phyloP scores from a whole-genome alignment of 2,888 invertebrate species.

The Zaprionus lineosus region DNA sequence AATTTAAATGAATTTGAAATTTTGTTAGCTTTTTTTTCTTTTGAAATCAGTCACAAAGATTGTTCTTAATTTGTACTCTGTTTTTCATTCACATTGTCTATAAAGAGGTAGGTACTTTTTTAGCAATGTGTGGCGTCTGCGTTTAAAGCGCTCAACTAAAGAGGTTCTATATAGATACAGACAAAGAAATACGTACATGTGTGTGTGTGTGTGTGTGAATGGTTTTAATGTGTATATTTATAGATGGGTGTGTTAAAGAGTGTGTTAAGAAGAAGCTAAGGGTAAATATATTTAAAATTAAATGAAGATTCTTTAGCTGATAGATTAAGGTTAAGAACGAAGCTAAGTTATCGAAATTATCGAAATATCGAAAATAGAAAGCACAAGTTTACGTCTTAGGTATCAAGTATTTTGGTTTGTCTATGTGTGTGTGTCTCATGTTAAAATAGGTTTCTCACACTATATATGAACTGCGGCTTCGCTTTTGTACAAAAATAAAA shows the following conservation, averaged over 20 bases:
- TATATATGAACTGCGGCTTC: constrained; percentile 40
- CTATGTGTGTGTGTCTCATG: constrained; percentile 13
- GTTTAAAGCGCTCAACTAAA: constrained; percentile 55
- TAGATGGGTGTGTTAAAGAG: background rate
- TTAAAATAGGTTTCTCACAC: constrained; percentile 36
- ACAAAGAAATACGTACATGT: constrained; percentile 2
- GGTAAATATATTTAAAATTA: constrained; percentile 56
- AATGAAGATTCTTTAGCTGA: constrained; percentile 60
- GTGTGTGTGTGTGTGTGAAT: constrained; percentile 24
- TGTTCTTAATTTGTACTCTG: constrained; percentile 67
- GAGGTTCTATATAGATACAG: constrained; percentile 22
- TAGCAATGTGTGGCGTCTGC: constrained; percentile 54
- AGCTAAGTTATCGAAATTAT: constrained; percentile 61
- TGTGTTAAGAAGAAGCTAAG: constrained; percentile 42
- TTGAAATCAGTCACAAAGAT: constrained; percentile 47
- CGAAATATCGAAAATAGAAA: too few relatives aligned
- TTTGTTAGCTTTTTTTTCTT: constrained; percentile 66
- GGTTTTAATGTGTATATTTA: constrained; percentile 16
- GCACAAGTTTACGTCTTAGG: constrained; percentile 48
- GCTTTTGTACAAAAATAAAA: too few relatives aligned
- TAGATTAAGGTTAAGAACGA: constrained; percentile 68
- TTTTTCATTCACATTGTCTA: constrained; percentile 74
- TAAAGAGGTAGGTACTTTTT: constrained; percentile 50
- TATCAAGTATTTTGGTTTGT: constrained; percentile 16
- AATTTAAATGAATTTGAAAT: constrained; percentile 77